Conservation (phyloP, 2,113 vertebrate species). For the Podilymbus podiceps region DNA sequence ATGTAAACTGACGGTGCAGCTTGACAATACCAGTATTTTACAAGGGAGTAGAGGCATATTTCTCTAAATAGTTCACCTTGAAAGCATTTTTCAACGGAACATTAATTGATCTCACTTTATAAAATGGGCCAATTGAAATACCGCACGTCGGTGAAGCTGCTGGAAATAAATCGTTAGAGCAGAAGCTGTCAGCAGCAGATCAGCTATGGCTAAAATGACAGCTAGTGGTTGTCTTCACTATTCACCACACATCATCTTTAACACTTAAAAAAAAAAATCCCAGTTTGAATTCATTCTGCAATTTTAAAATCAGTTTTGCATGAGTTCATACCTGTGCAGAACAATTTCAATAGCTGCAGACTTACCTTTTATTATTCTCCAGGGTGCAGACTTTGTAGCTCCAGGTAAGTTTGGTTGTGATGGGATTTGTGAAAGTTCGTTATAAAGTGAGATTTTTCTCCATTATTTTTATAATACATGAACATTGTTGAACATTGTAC, state of each 20-base stretch:
- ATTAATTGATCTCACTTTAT: background rate
- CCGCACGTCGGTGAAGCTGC: background rate
- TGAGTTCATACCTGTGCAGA: background rate
- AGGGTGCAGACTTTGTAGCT: background rate
- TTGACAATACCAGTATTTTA: background rate
- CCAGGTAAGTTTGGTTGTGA: background rate
- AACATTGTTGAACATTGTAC: background rate
- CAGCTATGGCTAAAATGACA: accelerated
- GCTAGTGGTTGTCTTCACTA: background rate
- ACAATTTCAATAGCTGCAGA: background rate
- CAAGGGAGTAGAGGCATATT: background rate
- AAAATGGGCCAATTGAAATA: background rate
- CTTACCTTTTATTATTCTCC: background rate
- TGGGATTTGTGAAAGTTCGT: background rate
- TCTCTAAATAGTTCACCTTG: background rate
- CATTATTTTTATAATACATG: background rate
- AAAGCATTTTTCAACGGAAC: background rate
- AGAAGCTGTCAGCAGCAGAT: background rate
- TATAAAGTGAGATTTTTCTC: background rate
- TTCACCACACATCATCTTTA: background rate
- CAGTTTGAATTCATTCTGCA: background rate
- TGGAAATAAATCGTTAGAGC: background rate
- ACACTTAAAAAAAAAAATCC: background rate
- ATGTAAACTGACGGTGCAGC: background rate
- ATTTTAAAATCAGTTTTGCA: background rate